phyloP scores from a whole-genome alignment of 1,140 invertebrate species.

The Aphis craccivora region DNA sequence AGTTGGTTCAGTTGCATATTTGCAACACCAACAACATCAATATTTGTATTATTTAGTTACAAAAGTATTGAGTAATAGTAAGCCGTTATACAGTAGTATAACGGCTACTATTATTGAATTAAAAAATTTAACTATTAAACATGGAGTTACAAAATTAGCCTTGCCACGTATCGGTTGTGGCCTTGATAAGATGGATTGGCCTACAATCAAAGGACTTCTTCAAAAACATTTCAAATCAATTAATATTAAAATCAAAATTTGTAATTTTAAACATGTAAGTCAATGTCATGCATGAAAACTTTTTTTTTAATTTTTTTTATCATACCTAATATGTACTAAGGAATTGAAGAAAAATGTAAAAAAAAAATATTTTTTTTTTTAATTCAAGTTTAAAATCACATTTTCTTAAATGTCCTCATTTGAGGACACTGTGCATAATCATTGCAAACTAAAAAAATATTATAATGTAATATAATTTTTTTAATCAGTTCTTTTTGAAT shows the following conservation, averaged over 20 bases:
- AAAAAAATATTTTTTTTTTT: slow-evolving; percentile 16
- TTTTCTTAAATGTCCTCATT: slow-evolving; percentile 18
- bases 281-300: slow-evolving; percentile 9
- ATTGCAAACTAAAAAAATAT: background rate
- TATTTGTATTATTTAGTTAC: slow-evolving; percentile 70
- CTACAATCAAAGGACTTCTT: slow-evolving; percentile 64
- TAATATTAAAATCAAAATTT: slow-evolving; percentile 24
- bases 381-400: background rate
- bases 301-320: background rate
- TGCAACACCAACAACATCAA: slow-evolving; percentile 65
- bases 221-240: background rate
- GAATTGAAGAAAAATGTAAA: background rate
- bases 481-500: background rate
- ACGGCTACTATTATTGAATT: slow-evolving; percentile 63
- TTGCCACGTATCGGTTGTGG: slow-evolving; percentile 74
- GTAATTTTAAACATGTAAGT: no score
- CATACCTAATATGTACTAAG: background rate
- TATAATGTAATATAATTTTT: background rate
- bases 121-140: slow-evolving; percentile 63
- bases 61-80: slow-evolving; percentile 63
- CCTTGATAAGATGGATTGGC: slow-evolving; percentile 71
- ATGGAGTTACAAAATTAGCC: slow-evolving; percentile 67
- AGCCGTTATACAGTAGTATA: slow-evolving; percentile 64
- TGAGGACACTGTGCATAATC: background rate
- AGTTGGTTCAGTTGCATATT: slow-evolving; percentile 68